These are phyloP conservation scores for Lepidochrysops patricia DNA, from an alignment of 2,888 invertebrate genomes.

Conservation along the genomic window DNA sequence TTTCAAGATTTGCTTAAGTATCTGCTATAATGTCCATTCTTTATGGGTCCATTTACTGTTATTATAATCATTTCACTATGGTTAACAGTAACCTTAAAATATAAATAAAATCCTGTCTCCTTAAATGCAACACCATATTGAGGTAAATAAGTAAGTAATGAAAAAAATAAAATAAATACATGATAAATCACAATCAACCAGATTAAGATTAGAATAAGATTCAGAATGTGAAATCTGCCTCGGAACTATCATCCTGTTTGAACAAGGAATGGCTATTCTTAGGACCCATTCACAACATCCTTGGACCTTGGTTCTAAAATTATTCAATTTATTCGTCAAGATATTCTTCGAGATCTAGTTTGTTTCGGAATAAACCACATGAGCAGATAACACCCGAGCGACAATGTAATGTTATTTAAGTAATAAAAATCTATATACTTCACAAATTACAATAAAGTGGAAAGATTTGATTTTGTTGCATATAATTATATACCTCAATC, in stretches of 20 bases:
- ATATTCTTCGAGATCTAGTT: not conserved
- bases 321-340: slow-evolving; percentile 5
- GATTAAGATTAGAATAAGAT: not conserved
- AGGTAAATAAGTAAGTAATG: too few species aligned
- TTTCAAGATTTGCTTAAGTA: too few species aligned
- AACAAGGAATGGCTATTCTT: slow-evolving; percentile 38
- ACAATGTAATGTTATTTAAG: not conserved
- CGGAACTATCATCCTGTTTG: slow-evolving; percentile 29
- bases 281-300: slow-evolving; percentile 27
- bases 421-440: not conserved
- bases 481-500: too few species aligned
- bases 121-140: too few species aligned
- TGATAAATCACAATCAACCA: not conserved
- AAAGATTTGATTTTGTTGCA: not conserved
- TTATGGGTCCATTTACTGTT: too few species aligned
- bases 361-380: not conserved
- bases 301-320: slow-evolving; percentile 27
- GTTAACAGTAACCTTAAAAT: too few species aligned
- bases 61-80: too few species aligned
- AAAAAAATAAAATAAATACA: too few species aligned
- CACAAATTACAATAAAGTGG: not conserved
- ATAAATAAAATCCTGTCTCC: too few species aligned
- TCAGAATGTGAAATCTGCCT: slow-evolving; percentile 35
- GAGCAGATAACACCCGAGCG: not conserved
- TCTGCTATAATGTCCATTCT: too few species aligned